phyloP scores from a whole-genome alignment of 92 coral and sea anemone species.

The Bergia sp. region DNA sequence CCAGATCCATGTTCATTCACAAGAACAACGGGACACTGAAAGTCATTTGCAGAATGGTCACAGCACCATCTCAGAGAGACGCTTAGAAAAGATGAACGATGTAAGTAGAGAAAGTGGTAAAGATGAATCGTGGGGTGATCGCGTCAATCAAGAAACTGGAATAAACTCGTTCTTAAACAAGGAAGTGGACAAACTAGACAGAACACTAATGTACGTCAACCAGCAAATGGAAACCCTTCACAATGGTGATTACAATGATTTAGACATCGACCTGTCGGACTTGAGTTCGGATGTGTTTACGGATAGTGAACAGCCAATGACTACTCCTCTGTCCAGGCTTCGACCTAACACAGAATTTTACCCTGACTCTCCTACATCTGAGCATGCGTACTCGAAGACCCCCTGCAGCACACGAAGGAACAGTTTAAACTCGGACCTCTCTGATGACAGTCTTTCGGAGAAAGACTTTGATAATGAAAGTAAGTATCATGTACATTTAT shows the following conservation, averaged over 20 bases:
- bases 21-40: background rate
- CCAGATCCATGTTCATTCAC: background rate
- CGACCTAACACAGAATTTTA: constrained; percentile 79
- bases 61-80: background rate
- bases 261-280: constrained; percentile 73
- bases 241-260: constrained; percentile 81
- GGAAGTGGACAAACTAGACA: constrained; percentile 65
- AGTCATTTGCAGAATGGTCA: background rate
- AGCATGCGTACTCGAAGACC: constrained; percentile 89
- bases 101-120: background rate
- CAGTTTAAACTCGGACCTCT: constrained; percentile 79
- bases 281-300: constrained; percentile 90
- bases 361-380: constrained; percentile 95
- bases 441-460: constrained; percentile 74
- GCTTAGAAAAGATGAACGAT: constrained; percentile 9
- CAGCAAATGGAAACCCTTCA: constrained; percentile 80
- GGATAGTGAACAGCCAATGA: constrained; percentile 75
- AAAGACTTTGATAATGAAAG: constrained; percentile 24
- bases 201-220: constrained; percentile 79
- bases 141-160: constrained; percentile 23
- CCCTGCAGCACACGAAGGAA: constrained; percentile 97
- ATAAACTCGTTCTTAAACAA: constrained; percentile 26
- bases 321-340: constrained; percentile 59
- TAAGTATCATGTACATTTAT: background rate
- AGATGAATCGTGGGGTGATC: background rate